Percentiles rank a stretch among this genome's conserved stretches.
phyloP scores from a whole-genome alignment of 2,797 vertebrate genomes.

The Anomalospiza imberbis region DNA sequence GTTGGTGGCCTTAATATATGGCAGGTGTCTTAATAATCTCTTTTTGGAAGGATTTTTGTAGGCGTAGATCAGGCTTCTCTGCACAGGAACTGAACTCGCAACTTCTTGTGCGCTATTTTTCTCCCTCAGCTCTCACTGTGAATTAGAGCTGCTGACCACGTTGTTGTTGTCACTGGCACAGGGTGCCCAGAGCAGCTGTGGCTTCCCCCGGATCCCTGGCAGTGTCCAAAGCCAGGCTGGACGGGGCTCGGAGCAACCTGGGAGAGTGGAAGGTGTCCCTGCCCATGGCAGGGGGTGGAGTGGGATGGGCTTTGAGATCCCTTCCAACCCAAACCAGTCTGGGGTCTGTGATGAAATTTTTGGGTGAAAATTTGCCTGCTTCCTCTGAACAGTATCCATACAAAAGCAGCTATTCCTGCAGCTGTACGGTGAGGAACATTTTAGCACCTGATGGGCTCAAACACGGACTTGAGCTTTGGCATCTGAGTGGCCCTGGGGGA shows the following conservation, averaged over 20 bases:
- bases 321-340: background rate
- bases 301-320: too few species aligned
- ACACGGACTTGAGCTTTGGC: background rate
- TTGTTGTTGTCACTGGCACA: background rate
- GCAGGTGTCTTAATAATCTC: background rate
- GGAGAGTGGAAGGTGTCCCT: background rate
- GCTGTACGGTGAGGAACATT: rapidly evolving
- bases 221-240: background rate
- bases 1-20: background rate
- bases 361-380: background rate
- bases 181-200: rapidly evolving
- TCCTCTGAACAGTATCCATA: rapidly evolving
- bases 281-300: background rate
- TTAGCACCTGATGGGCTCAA: rapidly evolving
- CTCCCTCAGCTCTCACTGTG: background rate
- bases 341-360: too few species aligned
- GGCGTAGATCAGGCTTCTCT: background rate
- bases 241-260: background rate
- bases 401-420: background rate
- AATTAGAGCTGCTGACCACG: background rate
- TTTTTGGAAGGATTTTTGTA: background rate
- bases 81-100: rapidly evolving
- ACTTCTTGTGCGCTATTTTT: background rate
- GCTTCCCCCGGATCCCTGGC: too few species aligned
- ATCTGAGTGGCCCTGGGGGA: rapidly evolving